Evolutionary conservation across 2,888 invertebrate species (phyloP).

Genomic region (Dynastes maya): DNA sequence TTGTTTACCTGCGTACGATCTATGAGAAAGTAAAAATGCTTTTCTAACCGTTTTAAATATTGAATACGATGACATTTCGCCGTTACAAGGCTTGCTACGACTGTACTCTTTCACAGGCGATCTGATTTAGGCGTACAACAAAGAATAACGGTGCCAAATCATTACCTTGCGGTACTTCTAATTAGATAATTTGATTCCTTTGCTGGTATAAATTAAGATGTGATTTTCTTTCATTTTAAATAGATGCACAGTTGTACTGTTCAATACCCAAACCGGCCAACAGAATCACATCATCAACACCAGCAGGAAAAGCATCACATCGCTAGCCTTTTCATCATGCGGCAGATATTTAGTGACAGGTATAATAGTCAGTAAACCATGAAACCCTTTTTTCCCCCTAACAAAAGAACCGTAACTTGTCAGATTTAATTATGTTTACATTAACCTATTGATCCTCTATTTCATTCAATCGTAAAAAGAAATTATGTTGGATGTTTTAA

Average conservation of each 20-base stretch:
- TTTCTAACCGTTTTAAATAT: background rate
- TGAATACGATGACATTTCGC: background rate
- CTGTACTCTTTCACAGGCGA: background rate
- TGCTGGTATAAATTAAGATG: background rate
- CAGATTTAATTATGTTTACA: too few relatives aligned
- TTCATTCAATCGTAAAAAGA: too few relatives aligned
- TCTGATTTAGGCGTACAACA: background rate
- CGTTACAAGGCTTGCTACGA: background rate
- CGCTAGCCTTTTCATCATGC: slow-evolving; percentile 93
- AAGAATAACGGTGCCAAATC: slow-evolving; percentile 5
- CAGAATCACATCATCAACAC: slow-evolving; percentile 90
- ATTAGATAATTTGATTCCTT: background rate
- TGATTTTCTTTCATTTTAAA: slow-evolving; percentile 44
- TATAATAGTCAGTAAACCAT: slow-evolving; percentile 50
- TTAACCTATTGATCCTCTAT: background rate
- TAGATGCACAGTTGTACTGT: slow-evolving; percentile 95
- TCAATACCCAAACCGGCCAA: slow-evolving; percentile 90
- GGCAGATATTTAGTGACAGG: slow-evolving; percentile 91
- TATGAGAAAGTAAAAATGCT: slow-evolving; percentile 7
- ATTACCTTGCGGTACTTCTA: background rate
- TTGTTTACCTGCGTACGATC: slow-evolving; percentile 2
- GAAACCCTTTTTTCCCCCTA: too few relatives aligned
- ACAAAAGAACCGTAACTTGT: too few relatives aligned
- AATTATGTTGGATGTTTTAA: too few relatives aligned
- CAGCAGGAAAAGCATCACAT: slow-evolving; percentile 92